Evolutionary conservation across 1,140 invertebrate genomes (phyloP).

Genomic region (Antheraea mylitta): DNA sequence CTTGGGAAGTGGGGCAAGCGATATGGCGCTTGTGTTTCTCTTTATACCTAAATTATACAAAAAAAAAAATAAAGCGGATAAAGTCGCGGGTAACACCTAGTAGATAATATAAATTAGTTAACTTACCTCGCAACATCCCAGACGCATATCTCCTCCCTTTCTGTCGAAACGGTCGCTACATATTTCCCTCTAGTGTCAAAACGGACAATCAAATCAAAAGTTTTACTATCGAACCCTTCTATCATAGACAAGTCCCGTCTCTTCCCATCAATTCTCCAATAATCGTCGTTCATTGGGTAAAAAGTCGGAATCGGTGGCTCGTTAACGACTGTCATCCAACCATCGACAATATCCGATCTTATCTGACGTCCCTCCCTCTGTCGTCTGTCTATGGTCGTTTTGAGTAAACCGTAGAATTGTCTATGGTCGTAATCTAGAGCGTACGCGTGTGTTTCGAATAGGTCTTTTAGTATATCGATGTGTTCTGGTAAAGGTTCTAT

Average conservation of each 20-base stretch:
- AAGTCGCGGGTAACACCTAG: neutral
- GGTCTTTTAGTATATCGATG: constrained; percentile 81
- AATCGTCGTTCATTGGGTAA: constrained; percentile 69
- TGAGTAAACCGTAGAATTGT: constrained; percentile 86
- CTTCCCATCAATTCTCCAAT: constrained; percentile 57
- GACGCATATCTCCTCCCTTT: constrained; percentile 87
- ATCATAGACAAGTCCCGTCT: constrained; percentile 55
- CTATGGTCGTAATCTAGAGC: constrained; percentile 86
- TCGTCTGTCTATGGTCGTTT: constrained; percentile 78
- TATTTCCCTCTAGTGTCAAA: constrained; percentile 81
- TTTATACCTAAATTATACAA: too few relatives aligned
- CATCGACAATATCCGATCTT: constrained; percentile 57
- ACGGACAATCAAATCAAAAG: constrained; percentile 79
- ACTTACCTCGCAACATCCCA: constrained; percentile 86
- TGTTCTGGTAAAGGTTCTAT: constrained; percentile 77
- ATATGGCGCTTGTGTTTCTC: too few relatives aligned
- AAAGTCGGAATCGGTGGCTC: constrained; percentile 79
- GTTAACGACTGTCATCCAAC: constrained; percentile 64
- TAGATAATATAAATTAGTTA: neutral
- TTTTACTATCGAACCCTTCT: constrained; percentile 68
- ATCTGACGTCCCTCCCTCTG: constrained; percentile 52
- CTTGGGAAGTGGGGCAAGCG: too few relatives aligned
- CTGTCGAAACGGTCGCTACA: constrained; percentile 86
- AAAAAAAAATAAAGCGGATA: too few relatives aligned
- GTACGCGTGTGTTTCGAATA: constrained; percentile 83